Conservation (phyloP, 1,140 invertebrate species). For the Gonioctena quinquepunctata region DNA sequence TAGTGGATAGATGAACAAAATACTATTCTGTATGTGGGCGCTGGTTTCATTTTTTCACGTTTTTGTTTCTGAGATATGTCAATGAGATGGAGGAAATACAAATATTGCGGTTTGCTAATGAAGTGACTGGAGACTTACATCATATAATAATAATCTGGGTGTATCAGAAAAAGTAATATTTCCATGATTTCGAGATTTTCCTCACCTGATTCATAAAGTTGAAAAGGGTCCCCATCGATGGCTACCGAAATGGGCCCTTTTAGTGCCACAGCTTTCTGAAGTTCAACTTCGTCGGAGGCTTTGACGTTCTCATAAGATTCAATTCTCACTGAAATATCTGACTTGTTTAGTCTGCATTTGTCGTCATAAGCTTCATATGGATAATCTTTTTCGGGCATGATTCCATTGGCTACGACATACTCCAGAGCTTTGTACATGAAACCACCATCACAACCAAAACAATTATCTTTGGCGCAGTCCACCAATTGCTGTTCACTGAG, state of each 20-base stretch:
- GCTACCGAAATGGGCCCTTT: slow-evolving; percentile 86
- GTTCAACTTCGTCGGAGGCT: not conserved
- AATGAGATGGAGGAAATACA: too few relatives aligned
- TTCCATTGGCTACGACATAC: slow-evolving; percentile 34
- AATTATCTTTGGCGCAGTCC: slow-evolving; percentile 14
- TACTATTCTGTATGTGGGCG: too few relatives aligned
- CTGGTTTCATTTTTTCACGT: too few relatives aligned
- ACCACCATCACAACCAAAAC: not conserved
- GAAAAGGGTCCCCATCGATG: slow-evolving; percentile 82
- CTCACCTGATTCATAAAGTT: slow-evolving; percentile 61
- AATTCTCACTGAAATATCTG: slow-evolving; percentile 1
- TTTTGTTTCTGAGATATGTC: too few relatives aligned
- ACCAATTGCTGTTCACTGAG: slow-evolving; percentile 25
- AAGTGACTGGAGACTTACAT: too few relatives aligned
- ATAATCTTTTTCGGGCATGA: slow-evolving; percentile 26
- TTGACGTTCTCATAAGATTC: not conserved
- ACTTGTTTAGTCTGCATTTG: slow-evolving; percentile 11
- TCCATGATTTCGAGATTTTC: too few relatives aligned
- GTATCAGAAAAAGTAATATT: too few relatives aligned
- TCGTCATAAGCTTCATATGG: slow-evolving; percentile 8
- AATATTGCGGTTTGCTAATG: too few relatives aligned
- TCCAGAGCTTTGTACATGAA: slow-evolving; percentile 17
- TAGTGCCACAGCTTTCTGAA: slow-evolving; percentile 8
- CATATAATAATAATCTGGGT: too few relatives aligned
- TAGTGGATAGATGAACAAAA: too few relatives aligned